Evolutionary conservation across 1,140 invertebrate species (phyloP), one percentile per base, ranked within the genome.

Genomic region (Drosophila nigrodunni): DNA sequence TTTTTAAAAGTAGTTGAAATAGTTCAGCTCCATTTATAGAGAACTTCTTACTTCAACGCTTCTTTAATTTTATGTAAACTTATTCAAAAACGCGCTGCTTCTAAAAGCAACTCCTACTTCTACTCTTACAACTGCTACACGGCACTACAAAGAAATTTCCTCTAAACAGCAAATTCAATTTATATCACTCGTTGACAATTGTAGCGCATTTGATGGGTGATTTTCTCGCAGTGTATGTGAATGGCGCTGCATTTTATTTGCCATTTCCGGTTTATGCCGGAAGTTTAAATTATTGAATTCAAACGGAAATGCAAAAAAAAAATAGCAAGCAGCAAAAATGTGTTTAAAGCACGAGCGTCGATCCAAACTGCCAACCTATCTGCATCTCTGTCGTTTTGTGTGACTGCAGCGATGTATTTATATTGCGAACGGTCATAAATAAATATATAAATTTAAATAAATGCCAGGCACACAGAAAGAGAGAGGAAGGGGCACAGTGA

Each of bases 361-460:
- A 87, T 65, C 72, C 64, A 30, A 50, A 15, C 61, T 57, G 62
- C 35, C 54, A 15, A 21, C 34, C 68, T 52, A 49, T 64, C 59
- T 65, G n/a, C 47, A 55, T 74, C 3, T 64, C 39, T 54, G 46
- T 55, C 59, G 64, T 39, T 74, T 55, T 64, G 61, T 69, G 62
- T 61, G 52, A 10, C 60, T 57, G 37, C 34, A 55, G 25, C 47
- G 37, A n/a, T 54, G 37, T 60, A 62, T 77, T 67, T 76, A 61
- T 65, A 59, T 74, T 58, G 55, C 13, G 60, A 74, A 15, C 35
- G 61, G 50, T 69, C 79, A 88, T 88, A 88, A 88, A 87, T 87
- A 87, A 87, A 87, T 82, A 88, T 64, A 74, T 88, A 88, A 80
- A 87, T 87, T 87, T 88, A 87, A 88, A 88, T 88, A 88, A 87